Percentiles rank a stretch among this genome's conserved stretches.
Evolutionary conservation across 2,888 invertebrate genomes (phyloP).

Genomic region (Agonopterix alstromeriana): DNA sequence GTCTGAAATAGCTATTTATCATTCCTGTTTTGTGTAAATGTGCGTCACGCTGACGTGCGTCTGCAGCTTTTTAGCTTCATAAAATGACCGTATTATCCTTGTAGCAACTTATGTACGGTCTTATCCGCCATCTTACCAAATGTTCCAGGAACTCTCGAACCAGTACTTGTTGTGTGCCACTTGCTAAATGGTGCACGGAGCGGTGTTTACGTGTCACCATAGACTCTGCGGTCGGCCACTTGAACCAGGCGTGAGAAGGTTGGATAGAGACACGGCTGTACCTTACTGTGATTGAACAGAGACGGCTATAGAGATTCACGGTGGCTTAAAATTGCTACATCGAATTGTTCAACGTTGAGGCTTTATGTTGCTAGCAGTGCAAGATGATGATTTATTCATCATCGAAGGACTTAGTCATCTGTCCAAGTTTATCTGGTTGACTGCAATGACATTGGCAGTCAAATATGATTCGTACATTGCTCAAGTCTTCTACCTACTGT

Average conservation of each 20-base stretch:
- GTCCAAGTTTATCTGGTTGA: too few relatives aligned
- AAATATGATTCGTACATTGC: too few relatives aligned
- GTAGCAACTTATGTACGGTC: neutral
- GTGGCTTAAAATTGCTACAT: conserved; percentile 1
- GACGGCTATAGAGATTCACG: neutral
- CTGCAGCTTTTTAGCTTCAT: too few relatives aligned
- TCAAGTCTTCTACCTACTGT: too few relatives aligned
- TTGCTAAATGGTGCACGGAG: conserved; percentile 56
- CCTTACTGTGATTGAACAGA: conserved; percentile 1
- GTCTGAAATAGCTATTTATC: too few relatives aligned
- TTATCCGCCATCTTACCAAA: conserved; percentile 18
- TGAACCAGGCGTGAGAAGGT: conserved; percentile 4
- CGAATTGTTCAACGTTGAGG: neutral
- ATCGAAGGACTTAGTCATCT: too few relatives aligned
- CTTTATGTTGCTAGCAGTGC: too few relatives aligned
- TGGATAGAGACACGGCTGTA: neutral
- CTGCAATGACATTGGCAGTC: too few relatives aligned
- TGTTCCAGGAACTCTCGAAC: conserved; percentile 29
- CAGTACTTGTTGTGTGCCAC: conserved; percentile 44
- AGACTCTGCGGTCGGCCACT: conserved; percentile 19
- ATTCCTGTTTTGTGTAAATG: too few relatives aligned
- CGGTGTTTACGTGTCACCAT: conserved; percentile 54
- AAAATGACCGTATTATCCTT: neutral
- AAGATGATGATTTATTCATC: too few relatives aligned
- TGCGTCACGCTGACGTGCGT: too few relatives aligned